Conservation (phyloP, 2,113 vertebrate species). For the pig (Sus scrofa) region DNA sequence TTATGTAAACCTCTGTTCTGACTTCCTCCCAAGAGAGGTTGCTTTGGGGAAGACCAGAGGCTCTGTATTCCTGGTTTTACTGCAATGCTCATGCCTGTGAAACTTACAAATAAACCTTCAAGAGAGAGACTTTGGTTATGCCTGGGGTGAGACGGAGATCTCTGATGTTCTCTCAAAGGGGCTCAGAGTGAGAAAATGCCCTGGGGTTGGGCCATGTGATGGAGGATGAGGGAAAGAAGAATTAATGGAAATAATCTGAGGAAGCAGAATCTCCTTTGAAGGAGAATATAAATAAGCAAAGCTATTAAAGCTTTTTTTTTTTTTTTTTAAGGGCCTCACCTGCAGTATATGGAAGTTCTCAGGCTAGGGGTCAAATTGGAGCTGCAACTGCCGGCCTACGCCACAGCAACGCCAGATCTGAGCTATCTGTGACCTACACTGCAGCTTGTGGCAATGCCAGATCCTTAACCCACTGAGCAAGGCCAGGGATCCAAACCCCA, state of each 20-base stretch:
- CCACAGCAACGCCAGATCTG: no score
- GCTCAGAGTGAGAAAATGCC: neutral
- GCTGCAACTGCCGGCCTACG: no score
- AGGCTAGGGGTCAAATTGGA: no score
- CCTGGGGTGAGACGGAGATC: neutral
- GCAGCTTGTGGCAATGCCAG: no score
- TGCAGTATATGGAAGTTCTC: no score
- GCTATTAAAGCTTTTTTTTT: neutral
- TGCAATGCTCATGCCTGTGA: neutral
- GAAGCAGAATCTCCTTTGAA: neutral
- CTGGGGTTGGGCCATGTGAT: neutral
- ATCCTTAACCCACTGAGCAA: no score
- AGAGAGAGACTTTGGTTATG: neutral
- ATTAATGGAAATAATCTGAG: neutral
- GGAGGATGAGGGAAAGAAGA: neutral
- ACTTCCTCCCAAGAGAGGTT: neutral
- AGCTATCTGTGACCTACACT: no score
- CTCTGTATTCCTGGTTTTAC: neutral
- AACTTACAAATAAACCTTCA: neutral
- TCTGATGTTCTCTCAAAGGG: neutral
- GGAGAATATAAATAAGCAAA: neutral
- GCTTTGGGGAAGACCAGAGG: neutral
- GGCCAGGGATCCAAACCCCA: no score
- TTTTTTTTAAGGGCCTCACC: no score
- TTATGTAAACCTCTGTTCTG: neutral